These are phyloP conservation scores for Drosophila diplacantha DNA, from an alignment of 2,888 invertebrate genomes.

Conservation along the genomic window DNA sequence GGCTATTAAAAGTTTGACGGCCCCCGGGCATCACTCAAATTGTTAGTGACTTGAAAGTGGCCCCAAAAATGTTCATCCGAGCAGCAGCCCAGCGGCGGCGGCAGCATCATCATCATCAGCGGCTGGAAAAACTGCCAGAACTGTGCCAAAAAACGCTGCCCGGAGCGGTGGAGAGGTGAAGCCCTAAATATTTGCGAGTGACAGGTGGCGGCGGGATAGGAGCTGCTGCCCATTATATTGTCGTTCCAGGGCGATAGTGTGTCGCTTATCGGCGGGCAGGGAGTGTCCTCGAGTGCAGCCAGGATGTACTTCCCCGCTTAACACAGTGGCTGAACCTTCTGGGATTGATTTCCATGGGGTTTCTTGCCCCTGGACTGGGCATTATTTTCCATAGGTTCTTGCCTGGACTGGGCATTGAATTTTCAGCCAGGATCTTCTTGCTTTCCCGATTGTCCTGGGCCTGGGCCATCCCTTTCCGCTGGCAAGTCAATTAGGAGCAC, in stretches of 20 bases:
- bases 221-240: slow-evolving; percentile 8
- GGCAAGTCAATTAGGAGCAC: slow-evolving; percentile 45
- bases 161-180: not conserved
- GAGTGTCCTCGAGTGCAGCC: not conserved
- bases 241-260: slow-evolving; percentile 3
- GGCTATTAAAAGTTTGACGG: slow-evolving; percentile 59
- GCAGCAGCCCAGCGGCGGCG: slow-evolving; percentile 26
- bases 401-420: no score
- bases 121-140: slow-evolving; percentile 3
- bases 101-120: not conserved
- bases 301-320: not conserved
- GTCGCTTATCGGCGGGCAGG: not conserved
- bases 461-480: slow-evolving; percentile 23
- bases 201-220: not conserved
- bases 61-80: slow-evolving; percentile 26
- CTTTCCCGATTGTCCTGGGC: slow-evolving; percentile 2
- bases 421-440: no score
- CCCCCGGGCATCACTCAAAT: slow-evolving; percentile 52
- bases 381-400: no score
- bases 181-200: not conserved
- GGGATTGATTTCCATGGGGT: not conserved
- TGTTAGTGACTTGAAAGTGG: slow-evolving; percentile 47
- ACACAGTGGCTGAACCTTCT: not conserved
- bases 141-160: not conserved
- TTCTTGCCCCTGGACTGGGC: no score